Evolutionary conservation across 2,113 vertebrate species (phyloP).

Genomic region (Emydocephalus ijimae): DNA sequence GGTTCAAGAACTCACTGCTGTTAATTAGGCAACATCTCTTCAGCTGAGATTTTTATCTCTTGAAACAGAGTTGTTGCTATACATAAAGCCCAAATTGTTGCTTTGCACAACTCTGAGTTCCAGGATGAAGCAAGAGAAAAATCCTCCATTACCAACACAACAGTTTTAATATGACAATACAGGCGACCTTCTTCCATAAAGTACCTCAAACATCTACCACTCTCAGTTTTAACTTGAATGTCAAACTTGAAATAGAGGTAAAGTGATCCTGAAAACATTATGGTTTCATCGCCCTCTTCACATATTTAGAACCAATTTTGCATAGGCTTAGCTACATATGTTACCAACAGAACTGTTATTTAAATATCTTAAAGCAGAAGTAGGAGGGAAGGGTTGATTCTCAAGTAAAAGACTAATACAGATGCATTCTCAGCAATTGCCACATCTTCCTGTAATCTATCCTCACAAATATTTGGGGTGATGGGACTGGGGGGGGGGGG

Average conservation of each 20-base stretch:
- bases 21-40: not conserved
- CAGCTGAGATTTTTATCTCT: not conserved
- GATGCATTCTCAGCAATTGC: not conserved
- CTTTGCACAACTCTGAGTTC: slow-evolving; percentile 15
- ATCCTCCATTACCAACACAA: not conserved
- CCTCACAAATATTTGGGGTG: not conserved
- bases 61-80: slow-evolving; percentile 12
- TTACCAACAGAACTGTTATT: not conserved
- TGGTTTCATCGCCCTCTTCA: not conserved
- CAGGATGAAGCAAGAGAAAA: slow-evolving; percentile 19
- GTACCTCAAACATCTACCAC: not conserved
- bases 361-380: not conserved
- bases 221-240: not conserved
- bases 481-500: not conserved
- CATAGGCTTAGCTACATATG: not conserved
- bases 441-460: not conserved
- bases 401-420: not conserved
- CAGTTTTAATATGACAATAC: not conserved
- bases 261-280: not conserved
- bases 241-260: not conserved
- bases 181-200: not conserved
- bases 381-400: not conserved
- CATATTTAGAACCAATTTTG: not conserved
- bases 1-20: not conserved
- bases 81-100: not conserved